Conservation (phyloP, 1,140 invertebrate genomes). For the Rhysida immarginata region DNA sequence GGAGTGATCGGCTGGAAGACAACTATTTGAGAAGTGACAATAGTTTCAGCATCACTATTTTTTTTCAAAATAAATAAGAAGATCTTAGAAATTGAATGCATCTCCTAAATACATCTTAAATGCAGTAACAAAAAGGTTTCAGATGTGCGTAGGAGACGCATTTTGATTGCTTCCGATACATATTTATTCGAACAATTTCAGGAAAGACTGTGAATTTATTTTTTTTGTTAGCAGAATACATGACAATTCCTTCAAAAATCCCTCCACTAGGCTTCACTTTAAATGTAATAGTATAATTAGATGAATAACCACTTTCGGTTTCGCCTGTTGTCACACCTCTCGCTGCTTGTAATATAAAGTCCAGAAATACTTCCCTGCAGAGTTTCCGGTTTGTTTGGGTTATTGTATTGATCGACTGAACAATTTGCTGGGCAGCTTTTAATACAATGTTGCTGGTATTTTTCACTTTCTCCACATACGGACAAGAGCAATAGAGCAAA, state of each 20-base stretch:
- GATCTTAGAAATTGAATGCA: no score
- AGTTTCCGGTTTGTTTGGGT: background rate
- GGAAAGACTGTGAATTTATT: background rate
- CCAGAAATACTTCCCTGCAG: background rate
- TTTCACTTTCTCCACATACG: background rate
- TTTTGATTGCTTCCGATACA: background rate
- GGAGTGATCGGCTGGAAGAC: no score
- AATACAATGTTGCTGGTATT: background rate
- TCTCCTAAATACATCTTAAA: no score
- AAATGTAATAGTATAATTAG: background rate
- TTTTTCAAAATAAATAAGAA: no score
- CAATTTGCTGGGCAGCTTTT: background rate
- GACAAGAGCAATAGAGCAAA: slow-evolving; percentile 32
- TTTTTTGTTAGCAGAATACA: background rate
- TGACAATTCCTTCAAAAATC: background rate
- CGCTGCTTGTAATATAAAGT: background rate
- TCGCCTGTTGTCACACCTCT: no score
- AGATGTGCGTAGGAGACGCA: background rate
- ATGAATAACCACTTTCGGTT: background rate
- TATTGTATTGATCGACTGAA: background rate
- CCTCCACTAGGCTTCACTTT: background rate
- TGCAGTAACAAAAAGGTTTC: slow-evolving; percentile 1
- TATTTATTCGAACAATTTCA: background rate
- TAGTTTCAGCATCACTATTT: no score
- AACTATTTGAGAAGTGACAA: no score